Base-by-base conservation (phyloP, 2,888 invertebrate genomes). In the Tricholauxania praeusta region DNA sequence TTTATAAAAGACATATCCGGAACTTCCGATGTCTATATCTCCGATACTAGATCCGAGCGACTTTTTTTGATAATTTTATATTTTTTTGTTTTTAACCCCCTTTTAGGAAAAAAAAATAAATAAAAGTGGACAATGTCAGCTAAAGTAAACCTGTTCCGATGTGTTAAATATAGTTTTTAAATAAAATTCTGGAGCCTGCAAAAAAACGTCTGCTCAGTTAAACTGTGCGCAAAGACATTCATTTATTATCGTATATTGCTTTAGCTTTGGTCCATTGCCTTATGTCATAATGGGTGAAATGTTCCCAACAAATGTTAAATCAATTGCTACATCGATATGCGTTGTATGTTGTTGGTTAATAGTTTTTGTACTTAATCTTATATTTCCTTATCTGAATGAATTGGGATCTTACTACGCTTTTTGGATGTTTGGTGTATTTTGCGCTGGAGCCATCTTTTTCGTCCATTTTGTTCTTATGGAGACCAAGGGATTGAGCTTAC, bases 241-340 rank as follows among this genome's bases (percentile, higher is more conserved):
- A n/a, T 95, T 93, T 88, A 93, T 94, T 72, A 87, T 92, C 63
- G 91, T 92, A 0, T 95, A 94, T 87, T 93, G 94, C 85, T 89
- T 92, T 81, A 94, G 91, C 74, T 91, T 92, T 74, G 95, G 97
- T 1, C 93, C 94, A 0, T 84, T 95, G 32, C 93, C 94, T 0
- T 95, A 95, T 95, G 92, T 94, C 0, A 91, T 95, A 47, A 91
- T 95, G 89, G 92, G 93, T 0, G 96, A 96, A 85, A 90, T 96
- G 85, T 92, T 96, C 85, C 92, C 96, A 32, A 88, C 92, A 0
- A 92, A 93, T 78, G 92, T 94, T 1, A 94, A 94, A 85, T 91
- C 93, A 0, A 88, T 91, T n/a, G 94, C 94, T 0, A 91, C 93
- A 0, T 92, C 94, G 0, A 89, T 95, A 1, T 93, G 93, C 0